These are phyloP conservation scores for Lucilia cuprina DNA, from an alignment of 1,140 invertebrate genomes.

Conservation along the genomic window DNA sequence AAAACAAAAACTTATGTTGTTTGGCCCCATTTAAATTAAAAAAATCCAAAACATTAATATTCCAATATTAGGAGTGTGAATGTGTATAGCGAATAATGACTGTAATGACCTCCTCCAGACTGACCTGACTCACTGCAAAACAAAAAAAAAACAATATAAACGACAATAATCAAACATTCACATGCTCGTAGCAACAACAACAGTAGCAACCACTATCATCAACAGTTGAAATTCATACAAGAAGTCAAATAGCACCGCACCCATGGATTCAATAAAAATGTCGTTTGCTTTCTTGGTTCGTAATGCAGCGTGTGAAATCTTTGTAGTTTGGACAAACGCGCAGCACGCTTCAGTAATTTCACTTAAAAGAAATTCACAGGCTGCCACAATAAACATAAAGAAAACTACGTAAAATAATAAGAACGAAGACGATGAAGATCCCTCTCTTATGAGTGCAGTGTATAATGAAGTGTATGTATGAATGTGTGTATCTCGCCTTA, in stretches of 20 bases:
- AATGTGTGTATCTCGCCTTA: too few species aligned
- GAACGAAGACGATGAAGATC: background rate
- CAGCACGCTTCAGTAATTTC: conserved; percentile 30
- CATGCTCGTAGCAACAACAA: background rate
- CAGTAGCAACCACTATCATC: background rate
- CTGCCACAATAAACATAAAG: background rate
- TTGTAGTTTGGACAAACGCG: background rate
- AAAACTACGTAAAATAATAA: background rate
- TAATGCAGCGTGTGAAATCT: conserved; percentile 23
- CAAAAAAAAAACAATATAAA: background rate
- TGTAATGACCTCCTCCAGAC: background rate
- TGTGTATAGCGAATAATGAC: background rate
- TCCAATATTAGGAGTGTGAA: background rate
- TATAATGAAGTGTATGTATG: background rate
- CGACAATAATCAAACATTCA: background rate
- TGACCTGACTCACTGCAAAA: background rate
- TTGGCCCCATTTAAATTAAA: background rate
- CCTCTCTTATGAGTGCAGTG: background rate
- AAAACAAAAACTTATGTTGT: background rate
- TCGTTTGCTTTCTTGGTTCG: background rate
- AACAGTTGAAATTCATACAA: background rate
- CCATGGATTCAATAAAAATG: background rate
- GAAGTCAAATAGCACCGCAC: background rate
- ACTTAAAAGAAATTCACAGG: background rate
- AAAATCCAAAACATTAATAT: background rate